Base-by-base conservation (phyloP, 2,797 vertebrate species). In the Spinus pinus region DNA sequence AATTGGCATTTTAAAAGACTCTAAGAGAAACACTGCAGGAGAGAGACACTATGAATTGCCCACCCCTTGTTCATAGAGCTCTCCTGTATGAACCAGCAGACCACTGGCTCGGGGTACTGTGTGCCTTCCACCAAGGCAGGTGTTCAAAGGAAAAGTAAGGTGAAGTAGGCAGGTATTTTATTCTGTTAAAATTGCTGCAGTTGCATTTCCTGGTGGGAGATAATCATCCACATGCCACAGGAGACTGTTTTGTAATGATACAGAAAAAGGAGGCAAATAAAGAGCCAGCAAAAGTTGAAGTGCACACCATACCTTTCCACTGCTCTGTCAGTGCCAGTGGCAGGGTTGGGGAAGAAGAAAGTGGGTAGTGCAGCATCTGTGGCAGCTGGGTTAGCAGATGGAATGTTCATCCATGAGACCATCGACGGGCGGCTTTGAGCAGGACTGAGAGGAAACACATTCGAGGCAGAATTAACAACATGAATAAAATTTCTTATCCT, bases 241-340 rank as follows among this genome's bases (percentile, higher is more conserved):
- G 57, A 88, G 54, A 64, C 5, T 41, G 3, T 41, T 88, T 31
- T 9, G 27, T 15, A 39, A 67, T 53, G 37, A 31, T 2, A 73
- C 3, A 42, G 46, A 33, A 56, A 67, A 33, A 39, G 5, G 8
- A 78, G 33, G 37, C 28, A 67, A 80, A 98, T 96, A 98, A 98
- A 98, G 96, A 97, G 97, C 5, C 27, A 98, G 96, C 94, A 97
- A 95, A 98, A 98, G 27, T 1, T 57, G 51, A 70, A 69, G 56
- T 5, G 25, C 47, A 23, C 25, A 35, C 16, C 64, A 5, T 98
- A 99, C 99, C 98, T 98, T 85, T 99, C 98, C 12, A 97, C 95
- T 15, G 97, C 93, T 90, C 95, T 98, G 90, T 98, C 98, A 61
- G 73, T 97, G 10, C 82, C 67, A 39, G 86, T 5, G 35, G 88